These are phyloP conservation scores for Chironomus riparius DNA, from an alignment of 2,888 invertebrate genomes.

Conservation along the genomic window DNA sequence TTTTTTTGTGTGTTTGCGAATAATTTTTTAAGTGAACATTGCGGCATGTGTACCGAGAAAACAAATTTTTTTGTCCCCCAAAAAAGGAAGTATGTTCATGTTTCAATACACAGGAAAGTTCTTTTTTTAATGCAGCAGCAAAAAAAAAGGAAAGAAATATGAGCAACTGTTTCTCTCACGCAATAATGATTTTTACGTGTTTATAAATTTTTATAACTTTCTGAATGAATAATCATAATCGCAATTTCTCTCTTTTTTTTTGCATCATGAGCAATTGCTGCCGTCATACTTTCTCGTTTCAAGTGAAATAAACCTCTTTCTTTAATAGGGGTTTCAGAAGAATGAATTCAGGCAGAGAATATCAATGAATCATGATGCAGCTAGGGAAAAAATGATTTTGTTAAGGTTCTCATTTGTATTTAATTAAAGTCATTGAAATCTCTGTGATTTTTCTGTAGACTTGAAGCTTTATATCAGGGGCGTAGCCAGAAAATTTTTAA, in stretches of 20 bases:
- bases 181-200: conserved; percentile 23
- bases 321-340: too few relatives aligned
- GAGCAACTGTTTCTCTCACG: neutral
- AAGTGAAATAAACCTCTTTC: neutral
- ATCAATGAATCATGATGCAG: too few relatives aligned
- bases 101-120: too few relatives aligned
- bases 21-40: neutral
- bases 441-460: too few relatives aligned
- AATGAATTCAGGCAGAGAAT: too few relatives aligned
- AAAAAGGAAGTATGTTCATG: too few relatives aligned
- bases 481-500: too few relatives aligned
- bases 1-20: neutral
- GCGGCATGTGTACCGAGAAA: neutral
- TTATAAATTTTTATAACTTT: conserved; percentile 13
- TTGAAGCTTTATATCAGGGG: too few relatives aligned
- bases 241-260: neutral
- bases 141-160: neutral
- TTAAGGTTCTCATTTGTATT: too few relatives aligned
- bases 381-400: too few relatives aligned
- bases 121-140: neutral
- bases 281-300: neutral
- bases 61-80: neutral
- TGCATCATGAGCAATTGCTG: neutral
- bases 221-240: conserved; percentile 17
- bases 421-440: too few relatives aligned